Percentiles rank a stretch among this genome's conserved stretches.
Conservation (phyloP, 2,113 vertebrate species). For the Boulengeromyrus knoepffleri region DNA sequence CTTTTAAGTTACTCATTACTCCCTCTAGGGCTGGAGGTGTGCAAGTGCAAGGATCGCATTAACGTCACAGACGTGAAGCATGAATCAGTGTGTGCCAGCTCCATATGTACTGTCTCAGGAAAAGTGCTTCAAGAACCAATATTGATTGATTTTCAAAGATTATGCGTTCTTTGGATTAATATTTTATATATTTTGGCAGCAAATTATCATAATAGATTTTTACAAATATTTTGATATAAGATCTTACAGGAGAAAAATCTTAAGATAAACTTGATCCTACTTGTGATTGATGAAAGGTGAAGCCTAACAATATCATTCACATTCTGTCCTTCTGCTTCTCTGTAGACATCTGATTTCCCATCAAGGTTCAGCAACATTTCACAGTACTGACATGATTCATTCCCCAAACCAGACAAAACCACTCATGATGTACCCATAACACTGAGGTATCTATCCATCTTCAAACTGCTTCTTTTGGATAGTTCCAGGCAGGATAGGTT, state of each 20-base stretch:
- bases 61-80: not conserved
- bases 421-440: not conserved
- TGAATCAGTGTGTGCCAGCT: not conserved
- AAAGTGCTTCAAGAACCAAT: not conserved
- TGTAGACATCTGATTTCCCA: not conserved
- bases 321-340: not conserved
- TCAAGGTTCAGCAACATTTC: not conserved
- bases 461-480: not conserved
- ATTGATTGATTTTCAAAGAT: not conserved
- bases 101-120: not conserved
- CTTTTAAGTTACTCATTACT: not conserved
- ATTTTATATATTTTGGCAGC: not conserved
- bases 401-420: not conserved
- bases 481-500: not conserved
- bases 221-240: not conserved
- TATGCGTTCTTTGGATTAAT: not conserved
- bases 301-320: not conserved
- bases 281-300: not conserved
- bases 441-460: not conserved
- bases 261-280: not conserved
- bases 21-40: not conserved
- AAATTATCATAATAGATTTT: not conserved
- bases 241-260: not conserved
- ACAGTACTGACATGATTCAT: not conserved
- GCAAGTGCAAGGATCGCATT: not conserved